Evolutionary conservation across 1,140 invertebrate species (phyloP).

Genomic region (Daktulosphaira vitifoliae): DNA sequence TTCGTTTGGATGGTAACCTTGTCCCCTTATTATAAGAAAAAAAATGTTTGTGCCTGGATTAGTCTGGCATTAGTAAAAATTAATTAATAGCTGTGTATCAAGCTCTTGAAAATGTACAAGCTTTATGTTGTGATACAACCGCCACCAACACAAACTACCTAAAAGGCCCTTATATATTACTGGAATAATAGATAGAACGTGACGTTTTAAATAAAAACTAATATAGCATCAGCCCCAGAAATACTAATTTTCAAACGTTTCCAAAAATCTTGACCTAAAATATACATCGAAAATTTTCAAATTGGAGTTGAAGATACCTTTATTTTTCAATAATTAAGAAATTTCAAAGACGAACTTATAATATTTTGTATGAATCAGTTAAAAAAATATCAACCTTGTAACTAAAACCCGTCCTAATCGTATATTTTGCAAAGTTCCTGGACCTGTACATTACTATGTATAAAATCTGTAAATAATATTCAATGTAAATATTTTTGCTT

Average conservation of each 20-base stretch:
- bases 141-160: constrained; percentile 40
- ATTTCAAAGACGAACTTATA: neutral
- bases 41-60: neutral
- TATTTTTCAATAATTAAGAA: neutral
- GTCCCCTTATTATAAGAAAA: neutral
- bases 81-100: constrained; percentile 1
- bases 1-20: no score
- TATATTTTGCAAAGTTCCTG: constrained; percentile 8
- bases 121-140: constrained; percentile 42
- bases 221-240: constrained; percentile 30
- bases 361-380: neutral
- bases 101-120: constrained; percentile 23
- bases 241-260: constrained; percentile 7
- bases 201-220: constrained; percentile 9
- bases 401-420: neutral
- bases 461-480: no score
- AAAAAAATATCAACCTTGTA: neutral
- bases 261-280: neutral
- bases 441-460: neutral
- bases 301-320: neutral
- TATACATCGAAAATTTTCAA: neutral
- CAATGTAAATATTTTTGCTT: no score
- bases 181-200: constrained; percentile 32
- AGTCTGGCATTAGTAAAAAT: neutral
- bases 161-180: constrained; percentile 36